Conservation (phyloP, 2,888 invertebrate species). For the Hyalella azteca region DNA sequence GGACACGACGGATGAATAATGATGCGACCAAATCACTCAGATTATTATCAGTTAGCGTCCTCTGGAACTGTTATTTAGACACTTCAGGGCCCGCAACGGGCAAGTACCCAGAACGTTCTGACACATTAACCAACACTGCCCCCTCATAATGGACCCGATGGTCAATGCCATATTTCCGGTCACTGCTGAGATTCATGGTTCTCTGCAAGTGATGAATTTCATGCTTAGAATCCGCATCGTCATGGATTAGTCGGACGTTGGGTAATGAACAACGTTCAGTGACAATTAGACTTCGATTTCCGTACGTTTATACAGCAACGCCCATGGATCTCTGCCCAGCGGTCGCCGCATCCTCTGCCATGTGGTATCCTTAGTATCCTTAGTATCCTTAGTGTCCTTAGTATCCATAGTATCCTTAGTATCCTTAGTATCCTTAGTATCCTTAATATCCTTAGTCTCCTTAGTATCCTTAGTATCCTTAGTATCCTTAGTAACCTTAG, state of each 20-base stretch:
- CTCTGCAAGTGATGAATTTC: conserved; percentile 17
- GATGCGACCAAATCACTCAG: conserved; percentile 20
- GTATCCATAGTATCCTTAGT: too few species aligned
- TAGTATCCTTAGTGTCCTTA: too few species aligned
- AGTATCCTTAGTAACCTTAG: too few species aligned
- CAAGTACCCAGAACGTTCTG: neutral
- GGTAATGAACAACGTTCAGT: neutral
- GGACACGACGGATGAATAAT: conserved; percentile 15
- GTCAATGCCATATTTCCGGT: neutral
- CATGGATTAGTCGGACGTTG: conserved; percentile 16
- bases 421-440: too few species aligned
- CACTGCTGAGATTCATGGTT: conserved; percentile 12
- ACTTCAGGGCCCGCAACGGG: neutral
- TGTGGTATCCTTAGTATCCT: too few species aligned
- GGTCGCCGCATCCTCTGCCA: neutral
- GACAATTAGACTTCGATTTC: conserved; percentile 29
- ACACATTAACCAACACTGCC: conserved; percentile 30
- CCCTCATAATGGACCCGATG: neutral
- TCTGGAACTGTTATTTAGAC: neutral
- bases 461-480: too few species aligned
- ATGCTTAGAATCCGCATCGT: conserved; percentile 28
- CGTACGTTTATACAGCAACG: neutral
- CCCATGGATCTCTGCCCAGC: conserved; percentile 19
- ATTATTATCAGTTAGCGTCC: neutral
- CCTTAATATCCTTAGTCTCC: too few species aligned